Evolutionary conservation across 2,888 invertebrate genomes (phyloP), one percentile per base, ranked within the genome.

Genomic region (Dicranocentrus wangi): DNA sequence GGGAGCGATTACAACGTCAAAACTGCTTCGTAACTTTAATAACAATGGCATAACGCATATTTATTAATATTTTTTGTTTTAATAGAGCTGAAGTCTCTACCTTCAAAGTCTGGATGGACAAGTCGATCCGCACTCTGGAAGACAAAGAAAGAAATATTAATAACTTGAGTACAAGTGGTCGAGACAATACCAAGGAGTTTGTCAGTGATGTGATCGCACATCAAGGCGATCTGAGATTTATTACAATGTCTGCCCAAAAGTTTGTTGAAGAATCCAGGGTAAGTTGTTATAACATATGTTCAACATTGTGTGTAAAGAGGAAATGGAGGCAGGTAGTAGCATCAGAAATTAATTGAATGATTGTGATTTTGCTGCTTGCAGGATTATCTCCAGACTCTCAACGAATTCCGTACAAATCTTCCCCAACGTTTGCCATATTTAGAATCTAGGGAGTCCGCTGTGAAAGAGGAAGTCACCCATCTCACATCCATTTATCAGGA

Each of bases 181-280:
- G 86, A 15, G 95, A 96, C 85, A 92, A 93, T n/a, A 94, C 94
- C 3, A 92, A 95, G 42, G 96, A 95, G 87, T 95, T 97, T 88
- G 94, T 96, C 32, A 94, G 94, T 83, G 97, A 97, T 89, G 96
- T 98, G 1, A 96, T 98, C 87, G 94, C 96, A 0, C 98, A 98
- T 88, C 97, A 98, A 89, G 98, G 97, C 0, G 98, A 98, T 89
- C 90, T 98, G 32, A 91, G 98, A 47, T 98, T 98, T 89, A 96
- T 98, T 86, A 96, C 96, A 1, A 97, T 98, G 95, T 94, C 97
- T 0, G 96, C 96, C 0, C 97, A 97, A 90, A 97, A 97, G 89
- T 98, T 97, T 88, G 93, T 97, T 25, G 97, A 98, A 87, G 97
- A 98, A 89, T 95, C 96, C 88, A 96, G 96, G 91, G 94, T 93